phyloP scores from a whole-genome alignment of 2,113 vertebrate genomes.

The Recurvirostra avosetta region DNA sequence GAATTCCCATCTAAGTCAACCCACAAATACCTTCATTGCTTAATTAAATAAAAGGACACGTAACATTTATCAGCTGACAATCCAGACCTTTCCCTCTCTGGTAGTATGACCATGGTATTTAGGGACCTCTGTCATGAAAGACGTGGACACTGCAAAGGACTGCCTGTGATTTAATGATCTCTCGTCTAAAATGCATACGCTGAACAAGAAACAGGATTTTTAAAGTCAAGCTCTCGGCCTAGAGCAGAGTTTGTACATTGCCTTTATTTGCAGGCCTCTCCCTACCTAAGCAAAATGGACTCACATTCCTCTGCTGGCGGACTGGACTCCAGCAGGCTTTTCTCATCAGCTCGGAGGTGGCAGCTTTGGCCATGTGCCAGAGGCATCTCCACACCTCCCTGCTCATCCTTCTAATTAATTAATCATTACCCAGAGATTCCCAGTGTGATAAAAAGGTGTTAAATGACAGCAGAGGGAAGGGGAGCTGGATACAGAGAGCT shows the following conservation, averaged over 20 bases:
- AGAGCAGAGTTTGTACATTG: not conserved
- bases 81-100: not conserved
- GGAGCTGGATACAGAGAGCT: not conserved
- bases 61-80: not conserved
- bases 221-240: not conserved
- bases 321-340: conserved; percentile 27
- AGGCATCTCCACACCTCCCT: not conserved
- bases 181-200: not conserved
- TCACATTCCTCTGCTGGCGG: not conserved
- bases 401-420: conserved; percentile 49
- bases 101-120: not conserved
- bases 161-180: not conserved
- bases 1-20: not conserved
- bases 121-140: not conserved
- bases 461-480: not conserved
- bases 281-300: not conserved
- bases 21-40: not conserved
- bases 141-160: not conserved
- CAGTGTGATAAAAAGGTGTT: not conserved
- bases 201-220: not conserved
- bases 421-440: conserved; percentile 38
- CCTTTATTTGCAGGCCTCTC: not conserved
- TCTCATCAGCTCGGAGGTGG: conserved; percentile 19
- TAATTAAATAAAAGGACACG: not conserved
- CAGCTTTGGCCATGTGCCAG: not conserved